Evolutionary conservation across 2,888 invertebrate genomes (phyloP), one percentile per base, ranked within the genome.

Genomic region (Eilema griseolum): DNA sequence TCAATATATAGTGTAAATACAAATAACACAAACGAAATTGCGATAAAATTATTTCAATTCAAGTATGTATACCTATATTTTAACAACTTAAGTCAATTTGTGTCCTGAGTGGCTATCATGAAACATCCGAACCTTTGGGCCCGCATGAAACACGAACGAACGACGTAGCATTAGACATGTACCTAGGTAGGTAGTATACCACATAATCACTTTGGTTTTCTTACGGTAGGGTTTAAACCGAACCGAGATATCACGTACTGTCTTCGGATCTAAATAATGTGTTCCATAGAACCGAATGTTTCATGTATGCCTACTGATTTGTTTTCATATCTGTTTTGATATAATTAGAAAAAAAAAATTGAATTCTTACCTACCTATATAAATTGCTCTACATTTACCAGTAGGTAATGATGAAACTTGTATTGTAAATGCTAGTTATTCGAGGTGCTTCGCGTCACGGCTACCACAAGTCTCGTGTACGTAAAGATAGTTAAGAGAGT

Each of bases 361-460:
- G 28, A 31, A n/a, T n/a, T 61, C 11, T 3, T 31, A 61, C 61
- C 57, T 26, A 59, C 10, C 31, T 61, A 61, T n/a, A n/a, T 10
- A 20, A 83, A 74, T 78, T 78, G 80, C 80, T 73, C 74, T 80
- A 80, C 69, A 56, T 69, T 74, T 71, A 67, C 64, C 71, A 71
- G 76, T 69, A 71, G 59, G 70, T 63, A 71, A 61, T 60, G 68
- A 71, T 69, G 70, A 61, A 74, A 62, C 75, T 56, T 37, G 56
- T 66, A 74, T 56, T 37, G 56, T 66, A 74, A 76, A 66, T 69
- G 69, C 63, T 76, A 76, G 69, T 66, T 76, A 80, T 70, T 77
- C 70, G 74, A 85, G 86, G 85, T 87, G 87, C 84, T 85, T 82
- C 76, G 82, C 81, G 83, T 85, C 85, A 86, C 86, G 83, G 82